Evolutionary conservation across 2,113 vertebrate species (phyloP).

Genomic region (Circaetus cinerascens): DNA sequence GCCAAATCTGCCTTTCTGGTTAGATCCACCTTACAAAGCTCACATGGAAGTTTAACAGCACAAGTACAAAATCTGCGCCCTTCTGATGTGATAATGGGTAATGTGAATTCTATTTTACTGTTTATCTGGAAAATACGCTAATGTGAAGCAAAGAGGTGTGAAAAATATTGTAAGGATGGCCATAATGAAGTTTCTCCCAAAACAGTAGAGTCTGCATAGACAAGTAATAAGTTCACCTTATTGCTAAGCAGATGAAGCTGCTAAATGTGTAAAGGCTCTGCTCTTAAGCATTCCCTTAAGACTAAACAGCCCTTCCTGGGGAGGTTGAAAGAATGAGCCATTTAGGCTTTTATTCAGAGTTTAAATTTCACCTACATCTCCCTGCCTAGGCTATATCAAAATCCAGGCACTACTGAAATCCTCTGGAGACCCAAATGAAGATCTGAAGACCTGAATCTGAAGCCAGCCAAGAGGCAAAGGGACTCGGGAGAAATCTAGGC

Average conservation of each 20-base stretch:
- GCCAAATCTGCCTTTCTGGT: not conserved
- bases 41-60: not conserved
- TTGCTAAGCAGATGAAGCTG: not conserved
- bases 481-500: conserved; percentile 50
- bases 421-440: conserved; percentile 17
- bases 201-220: not conserved
- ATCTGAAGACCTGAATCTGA: conserved; percentile 55
- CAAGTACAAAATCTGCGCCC: not conserved
- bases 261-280: not conserved
- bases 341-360: conserved; percentile 15
- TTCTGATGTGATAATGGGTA: not conserved
- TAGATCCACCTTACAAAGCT: not conserved
- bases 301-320: not conserved
- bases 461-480: conserved; percentile 65
- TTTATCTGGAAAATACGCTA: not conserved
- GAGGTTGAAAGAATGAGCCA: conserved; percentile 46
- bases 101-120: not conserved
- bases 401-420: conserved; percentile 37
- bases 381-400: conserved; percentile 14
- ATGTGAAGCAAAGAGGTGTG: not conserved
- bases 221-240: not conserved
- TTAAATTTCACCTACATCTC: conserved; percentile 32
- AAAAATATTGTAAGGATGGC: not conserved
- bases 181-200: not conserved
- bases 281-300: not conserved